These are phyloP conservation scores for Leptinotarsa tumamoca DNA, from an alignment of 2,888 invertebrate genomes.

Conservation along the genomic window DNA sequence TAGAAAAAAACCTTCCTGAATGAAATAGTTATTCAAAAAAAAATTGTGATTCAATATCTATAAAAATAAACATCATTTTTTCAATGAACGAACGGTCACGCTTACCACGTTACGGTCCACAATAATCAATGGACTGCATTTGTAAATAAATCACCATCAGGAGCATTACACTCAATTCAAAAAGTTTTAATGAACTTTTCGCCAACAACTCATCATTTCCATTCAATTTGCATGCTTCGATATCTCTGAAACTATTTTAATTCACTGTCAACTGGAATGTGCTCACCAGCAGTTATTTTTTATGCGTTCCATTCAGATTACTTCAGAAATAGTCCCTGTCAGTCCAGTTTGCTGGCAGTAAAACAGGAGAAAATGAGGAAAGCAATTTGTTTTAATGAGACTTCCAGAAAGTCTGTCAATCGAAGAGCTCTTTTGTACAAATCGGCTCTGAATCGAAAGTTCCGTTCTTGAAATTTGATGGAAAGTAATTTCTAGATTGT, in stretches of 20 bases:
- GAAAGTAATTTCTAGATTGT: neutral
- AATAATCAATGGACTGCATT: neutral
- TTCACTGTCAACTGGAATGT: neutral
- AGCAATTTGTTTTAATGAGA: constrained; percentile 35
- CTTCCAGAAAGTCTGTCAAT: constrained; percentile 35
- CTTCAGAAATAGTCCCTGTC: constrained; percentile 33
- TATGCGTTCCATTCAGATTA: constrained; percentile 33
- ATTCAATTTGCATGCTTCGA: neutral
- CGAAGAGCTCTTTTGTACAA: constrained; percentile 23
- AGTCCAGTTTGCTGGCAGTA: constrained; percentile 32
- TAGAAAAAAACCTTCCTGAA: no score
- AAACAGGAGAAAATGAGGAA: constrained; percentile 31
- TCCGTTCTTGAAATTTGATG: neutral
- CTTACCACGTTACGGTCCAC: no score
- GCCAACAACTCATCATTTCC: neutral
- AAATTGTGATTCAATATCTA: no score
- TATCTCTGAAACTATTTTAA: constrained; percentile 1
- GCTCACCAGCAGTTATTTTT: constrained; percentile 21
- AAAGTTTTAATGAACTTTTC: constrained; percentile 15
- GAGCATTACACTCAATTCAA: neutral
- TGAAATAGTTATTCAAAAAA: no score
- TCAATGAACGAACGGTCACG: no score
- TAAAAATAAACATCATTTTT: no score
- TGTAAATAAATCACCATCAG: neutral
- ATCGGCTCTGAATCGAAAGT: neutral